These are phyloP conservation scores for Eutolmus rufibarbis DNA, from an alignment of 2,888 invertebrate genomes.

Conservation along the genomic window DNA sequence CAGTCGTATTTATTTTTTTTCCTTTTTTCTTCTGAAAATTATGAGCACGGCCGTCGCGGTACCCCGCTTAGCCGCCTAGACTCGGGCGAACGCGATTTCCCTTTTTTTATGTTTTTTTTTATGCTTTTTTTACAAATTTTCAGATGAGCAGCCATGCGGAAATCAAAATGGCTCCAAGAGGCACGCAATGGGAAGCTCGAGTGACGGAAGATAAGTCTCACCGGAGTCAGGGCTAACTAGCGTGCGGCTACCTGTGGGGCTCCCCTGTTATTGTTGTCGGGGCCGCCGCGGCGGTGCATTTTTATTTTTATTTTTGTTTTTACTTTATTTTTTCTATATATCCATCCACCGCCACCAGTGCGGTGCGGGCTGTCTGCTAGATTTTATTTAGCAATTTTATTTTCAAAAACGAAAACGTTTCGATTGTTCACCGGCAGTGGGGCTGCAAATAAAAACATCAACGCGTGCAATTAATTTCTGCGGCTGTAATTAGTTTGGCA, in stretches of 20 bases:
- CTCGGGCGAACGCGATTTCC: not conserved
- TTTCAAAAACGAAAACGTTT: slow-evolving; percentile 35
- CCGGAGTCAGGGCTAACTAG: slow-evolving; percentile 35
- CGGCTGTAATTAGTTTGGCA: slow-evolving; percentile 40
- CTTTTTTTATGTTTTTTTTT: not conserved
- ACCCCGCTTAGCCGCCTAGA: slow-evolving; percentile 3
- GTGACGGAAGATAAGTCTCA: slow-evolving; percentile 39
- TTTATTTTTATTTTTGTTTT: not conserved
- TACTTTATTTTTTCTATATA: not conserved
- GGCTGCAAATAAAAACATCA: slow-evolving; percentile 37
- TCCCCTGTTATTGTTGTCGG: slow-evolving; percentile 31
- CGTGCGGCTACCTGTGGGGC: slow-evolving; percentile 28
- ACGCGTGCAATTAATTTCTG: slow-evolving; percentile 42
- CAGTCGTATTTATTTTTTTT: not conserved
- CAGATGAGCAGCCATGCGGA: slow-evolving; percentile 64
- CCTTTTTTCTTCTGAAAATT: not conserved
- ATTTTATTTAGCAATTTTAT: slow-evolving; percentile 30
- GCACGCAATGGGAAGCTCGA: slow-evolving; percentile 48
- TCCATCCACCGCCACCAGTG: not conserved
- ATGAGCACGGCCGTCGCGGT: not conserved
- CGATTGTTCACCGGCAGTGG: slow-evolving; percentile 21
- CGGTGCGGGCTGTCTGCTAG: not conserved
- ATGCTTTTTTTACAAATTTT: slow-evolving; percentile 52
- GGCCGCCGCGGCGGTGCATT: not conserved
- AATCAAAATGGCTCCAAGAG: slow-evolving; percentile 52